phyloP scores from a whole-genome alignment of 2,888 invertebrate species.

The Heliconius charithonia region DNA sequence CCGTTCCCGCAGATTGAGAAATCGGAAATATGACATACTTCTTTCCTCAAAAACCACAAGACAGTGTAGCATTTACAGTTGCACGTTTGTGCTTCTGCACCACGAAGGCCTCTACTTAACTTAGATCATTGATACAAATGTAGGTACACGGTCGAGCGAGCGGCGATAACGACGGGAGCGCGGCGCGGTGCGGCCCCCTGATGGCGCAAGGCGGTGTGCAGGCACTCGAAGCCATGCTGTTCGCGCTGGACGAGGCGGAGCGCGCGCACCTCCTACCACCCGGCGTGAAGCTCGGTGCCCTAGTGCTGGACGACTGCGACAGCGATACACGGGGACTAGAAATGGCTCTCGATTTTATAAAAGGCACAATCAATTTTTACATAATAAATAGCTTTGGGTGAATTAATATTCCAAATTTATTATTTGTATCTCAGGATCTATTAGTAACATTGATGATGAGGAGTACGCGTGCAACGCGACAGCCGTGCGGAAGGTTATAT shows the following conservation, averaged over 20 bases:
- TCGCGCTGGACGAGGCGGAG: constrained; percentile 90
- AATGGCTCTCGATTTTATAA: constrained; percentile 96
- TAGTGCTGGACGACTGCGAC: constrained; percentile 95
- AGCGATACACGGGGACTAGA: constrained; percentile 96
- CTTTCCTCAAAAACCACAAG: too few relatives aligned
- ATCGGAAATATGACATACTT: too few relatives aligned
- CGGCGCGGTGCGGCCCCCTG: constrained; percentile 90
- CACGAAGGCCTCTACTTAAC: too few relatives aligned
- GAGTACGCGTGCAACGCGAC: constrained; percentile 93
- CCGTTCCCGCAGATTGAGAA: too few relatives aligned
- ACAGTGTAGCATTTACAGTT: too few relatives aligned
- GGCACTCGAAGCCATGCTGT: constrained; percentile 94
- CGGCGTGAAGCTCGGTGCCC: constrained; percentile 90
- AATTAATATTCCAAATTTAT: background rate
- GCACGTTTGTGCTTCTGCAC: too few relatives aligned
- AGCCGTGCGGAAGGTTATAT: constrained; percentile 73
- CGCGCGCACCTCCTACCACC: constrained; percentile 85
- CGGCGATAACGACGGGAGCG: constrained; percentile 74
- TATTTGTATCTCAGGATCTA: constrained; percentile 88
- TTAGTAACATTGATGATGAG: constrained; percentile 95
- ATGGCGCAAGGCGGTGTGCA: constrained; percentile 95
- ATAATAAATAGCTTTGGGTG: background rate
- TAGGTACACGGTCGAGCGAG: constrained; percentile 89
- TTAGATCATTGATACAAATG: constrained; percentile 5
- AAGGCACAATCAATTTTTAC: constrained; percentile 85